Evolutionary conservation across 2,113 vertebrate species (phyloP).

Genomic region (Phoxinus phoxinus): DNA sequence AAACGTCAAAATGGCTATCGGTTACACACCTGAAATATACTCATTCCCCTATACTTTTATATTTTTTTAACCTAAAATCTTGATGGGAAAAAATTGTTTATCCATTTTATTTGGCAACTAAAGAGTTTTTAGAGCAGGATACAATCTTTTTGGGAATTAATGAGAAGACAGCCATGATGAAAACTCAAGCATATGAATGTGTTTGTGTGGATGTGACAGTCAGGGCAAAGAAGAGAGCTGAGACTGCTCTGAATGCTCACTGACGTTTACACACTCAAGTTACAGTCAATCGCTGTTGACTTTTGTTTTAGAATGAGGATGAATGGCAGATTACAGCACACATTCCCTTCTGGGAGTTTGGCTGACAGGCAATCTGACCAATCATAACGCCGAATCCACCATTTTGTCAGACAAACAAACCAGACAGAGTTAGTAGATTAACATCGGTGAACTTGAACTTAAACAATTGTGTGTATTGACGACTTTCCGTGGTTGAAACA

Average conservation of each 20-base stretch:
- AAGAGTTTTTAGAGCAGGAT: background rate
- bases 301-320: background rate
- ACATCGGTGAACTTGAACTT: too few relatives aligned
- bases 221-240: background rate
- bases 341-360: too few relatives aligned
- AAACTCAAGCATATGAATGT: background rate
- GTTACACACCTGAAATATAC: background rate
- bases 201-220: constrained; percentile 9
- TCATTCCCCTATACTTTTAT: background rate
- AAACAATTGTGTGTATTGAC: too few relatives aligned
- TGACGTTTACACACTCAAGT: background rate
- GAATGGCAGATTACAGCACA: too few relatives aligned
- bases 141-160: background rate
- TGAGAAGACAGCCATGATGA: constrained; percentile 13
- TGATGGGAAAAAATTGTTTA: background rate
- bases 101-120: background rate
- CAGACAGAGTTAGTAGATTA: too few relatives aligned
- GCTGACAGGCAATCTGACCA: too few relatives aligned
- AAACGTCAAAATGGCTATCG: background rate
- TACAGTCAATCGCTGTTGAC: background rate
- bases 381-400: too few relatives aligned
- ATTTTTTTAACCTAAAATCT: background rate
- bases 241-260: background rate
- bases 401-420: too few relatives aligned
- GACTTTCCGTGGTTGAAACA: too few relatives aligned